Conservation (phyloP, 2,797 vertebrate genomes). For the Microctenopoma steveboyesi region DNA sequence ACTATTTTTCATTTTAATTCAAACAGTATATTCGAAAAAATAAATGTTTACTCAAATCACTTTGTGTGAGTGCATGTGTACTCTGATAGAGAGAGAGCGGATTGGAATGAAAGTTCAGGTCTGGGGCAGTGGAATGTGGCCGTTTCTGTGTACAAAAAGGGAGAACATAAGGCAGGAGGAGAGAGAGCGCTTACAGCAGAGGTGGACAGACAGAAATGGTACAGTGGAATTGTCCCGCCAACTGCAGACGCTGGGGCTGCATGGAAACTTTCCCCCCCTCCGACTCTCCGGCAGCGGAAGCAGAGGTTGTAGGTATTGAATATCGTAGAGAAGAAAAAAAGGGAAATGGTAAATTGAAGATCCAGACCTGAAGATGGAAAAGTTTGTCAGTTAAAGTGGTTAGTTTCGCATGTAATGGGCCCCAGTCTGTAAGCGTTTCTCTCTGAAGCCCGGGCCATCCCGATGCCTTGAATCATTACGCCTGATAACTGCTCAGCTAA, state of each 20-base stretch:
- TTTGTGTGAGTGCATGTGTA: background rate
- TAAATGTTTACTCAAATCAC: background rate
- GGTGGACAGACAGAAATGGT: conserved; percentile 72
- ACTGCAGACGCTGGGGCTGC: conserved; percentile 64
- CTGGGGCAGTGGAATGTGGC: conserved; percentile 69
- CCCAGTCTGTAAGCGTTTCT: conserved; percentile 59
- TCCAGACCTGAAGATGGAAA: conserved; percentile 84
- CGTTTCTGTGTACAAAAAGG: conserved; percentile 54
- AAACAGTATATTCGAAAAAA: conserved; percentile 1
- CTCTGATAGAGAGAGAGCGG: conserved; percentile 4
- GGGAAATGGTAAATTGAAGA: conserved; percentile 79
- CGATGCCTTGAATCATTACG: conserved; percentile 27
- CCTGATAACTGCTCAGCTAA: background rate
- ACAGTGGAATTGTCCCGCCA: conserved; percentile 69
- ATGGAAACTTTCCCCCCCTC: conserved; percentile 81
- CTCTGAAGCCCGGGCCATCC: conserved; percentile 42
- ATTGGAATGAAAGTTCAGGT: conserved; percentile 61
- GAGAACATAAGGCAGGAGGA: conserved; percentile 49
- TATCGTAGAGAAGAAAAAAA: conserved; percentile 75
- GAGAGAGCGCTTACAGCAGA: conserved; percentile 54
- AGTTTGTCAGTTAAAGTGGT: conserved; percentile 76
- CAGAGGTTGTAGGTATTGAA: conserved; percentile 77
- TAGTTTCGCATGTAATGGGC: conserved; percentile 69
- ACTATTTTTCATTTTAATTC: conserved; percentile 7
- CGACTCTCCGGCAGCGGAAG: conserved; percentile 56